phyloP scores from a whole-genome alignment of 2,797 vertebrate genomes.

The Rhinogobio ventralis region DNA sequence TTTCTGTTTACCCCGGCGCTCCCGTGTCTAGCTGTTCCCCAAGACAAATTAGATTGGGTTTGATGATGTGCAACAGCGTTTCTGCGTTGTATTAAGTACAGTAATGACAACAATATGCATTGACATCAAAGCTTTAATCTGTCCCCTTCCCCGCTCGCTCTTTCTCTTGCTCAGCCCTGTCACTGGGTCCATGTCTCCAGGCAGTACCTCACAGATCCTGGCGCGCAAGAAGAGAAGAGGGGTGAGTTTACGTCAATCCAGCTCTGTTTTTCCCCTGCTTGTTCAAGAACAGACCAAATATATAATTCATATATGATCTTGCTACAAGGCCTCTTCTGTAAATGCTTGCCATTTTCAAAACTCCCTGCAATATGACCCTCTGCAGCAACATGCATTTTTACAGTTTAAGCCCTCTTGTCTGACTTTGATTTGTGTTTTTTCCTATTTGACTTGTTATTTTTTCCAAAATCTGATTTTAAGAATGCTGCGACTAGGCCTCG shows the following conservation, averaged over 20 bases:
- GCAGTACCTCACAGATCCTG: conserved; percentile 89
- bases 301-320: conserved; percentile 29
- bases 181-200: conserved; percentile 89
- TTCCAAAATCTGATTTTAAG: conserved; percentile 35
- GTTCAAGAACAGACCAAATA: conserved; percentile 23
- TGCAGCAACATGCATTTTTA: conserved; percentile 28
- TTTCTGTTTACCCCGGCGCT: conserved; percentile 60
- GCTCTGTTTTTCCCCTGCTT: conserved; percentile 17
- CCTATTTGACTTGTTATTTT: conserved; percentile 20
- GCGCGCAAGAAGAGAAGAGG: conserved; percentile 95
- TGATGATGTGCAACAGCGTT: conserved; percentile 74
- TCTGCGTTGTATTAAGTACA: conserved; percentile 78
- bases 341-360: conserved; percentile 23
- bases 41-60: conserved; percentile 77
- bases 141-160: conserved; percentile 58
- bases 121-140: conserved; percentile 72
- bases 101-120: conserved; percentile 81
- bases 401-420: conserved; percentile 35
- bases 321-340: conserved; percentile 17
- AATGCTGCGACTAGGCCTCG: conserved; percentile 26
- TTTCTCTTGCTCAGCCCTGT: conserved; percentile 81
- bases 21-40: conserved; percentile 64
- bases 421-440: conserved; percentile 44
- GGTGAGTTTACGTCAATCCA: conserved; percentile 77
- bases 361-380: conserved; percentile 18